Evolutionary conservation across 2,888 invertebrate genomes (phyloP).

Genomic region (Idaea dimidiata): DNA sequence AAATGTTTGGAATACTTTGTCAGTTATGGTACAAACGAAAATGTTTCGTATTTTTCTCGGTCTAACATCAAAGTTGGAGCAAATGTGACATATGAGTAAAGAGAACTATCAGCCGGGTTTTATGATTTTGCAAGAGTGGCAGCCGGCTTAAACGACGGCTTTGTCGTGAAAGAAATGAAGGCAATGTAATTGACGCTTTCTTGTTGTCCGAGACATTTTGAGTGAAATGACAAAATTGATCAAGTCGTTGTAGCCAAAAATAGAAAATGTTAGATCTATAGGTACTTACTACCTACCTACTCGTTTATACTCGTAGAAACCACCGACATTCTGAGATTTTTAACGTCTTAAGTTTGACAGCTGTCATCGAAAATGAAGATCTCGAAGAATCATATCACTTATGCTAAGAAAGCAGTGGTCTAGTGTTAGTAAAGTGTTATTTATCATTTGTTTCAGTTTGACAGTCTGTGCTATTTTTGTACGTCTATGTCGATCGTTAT

Average conservation of each 20-base stretch:
- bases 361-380: no score
- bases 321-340: no score
- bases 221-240: not conserved
- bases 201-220: not conserved
- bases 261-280: not conserved
- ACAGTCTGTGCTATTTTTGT: no score
- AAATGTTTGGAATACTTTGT: constrained; percentile 27
- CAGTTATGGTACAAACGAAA: not conserved
- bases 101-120: not conserved
- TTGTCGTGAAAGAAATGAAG: not conserved
- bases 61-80: not conserved
- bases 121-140: constrained; percentile 1
- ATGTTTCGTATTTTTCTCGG: not conserved
- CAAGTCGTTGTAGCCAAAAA: not conserved
- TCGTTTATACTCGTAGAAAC: no score
- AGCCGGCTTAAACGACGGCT: not conserved
- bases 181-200: not conserved
- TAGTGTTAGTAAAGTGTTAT: no score
- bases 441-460: no score
- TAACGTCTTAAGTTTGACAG: no score
- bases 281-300: not conserved
- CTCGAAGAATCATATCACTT: no score
- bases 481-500: no score
- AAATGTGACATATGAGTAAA: not conserved
- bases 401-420: no score